phyloP scores from a whole-genome alignment of 2,888 invertebrate genomes.

The Drosophila cyrtoloma region DNA sequence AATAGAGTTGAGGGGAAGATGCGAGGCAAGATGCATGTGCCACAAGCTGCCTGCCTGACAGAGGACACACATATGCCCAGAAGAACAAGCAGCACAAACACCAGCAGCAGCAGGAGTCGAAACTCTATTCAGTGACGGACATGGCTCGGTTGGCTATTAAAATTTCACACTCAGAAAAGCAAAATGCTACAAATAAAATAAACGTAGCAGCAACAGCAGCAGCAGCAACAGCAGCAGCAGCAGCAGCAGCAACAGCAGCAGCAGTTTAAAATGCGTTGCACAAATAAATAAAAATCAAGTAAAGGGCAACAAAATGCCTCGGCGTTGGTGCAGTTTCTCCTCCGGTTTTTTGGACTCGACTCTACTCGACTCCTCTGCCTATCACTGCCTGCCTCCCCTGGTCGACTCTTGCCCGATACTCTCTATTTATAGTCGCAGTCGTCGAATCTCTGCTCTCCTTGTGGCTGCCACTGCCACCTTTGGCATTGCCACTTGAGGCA shows the following conservation, averaged over 20 bases:
- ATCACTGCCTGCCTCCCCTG: constrained; percentile 13
- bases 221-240: constrained; percentile 12
- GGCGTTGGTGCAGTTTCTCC: constrained; percentile 42
- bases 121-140: constrained; percentile 58
- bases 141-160: constrained; percentile 81
- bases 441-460: constrained; percentile 7
- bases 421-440: constrained; percentile 57
- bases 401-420: constrained; percentile 12
- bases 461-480: constrained; percentile 70
- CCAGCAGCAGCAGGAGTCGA: constrained; percentile 52
- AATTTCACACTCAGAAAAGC: constrained; percentile 81
- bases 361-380: constrained; percentile 12
- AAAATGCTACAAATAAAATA: constrained; percentile 80
- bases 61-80: constrained; percentile 67
- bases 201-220: constrained; percentile 59
- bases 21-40: constrained; percentile 27
- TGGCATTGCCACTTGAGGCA: constrained; percentile 68
- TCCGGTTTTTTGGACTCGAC: constrained; percentile 27
- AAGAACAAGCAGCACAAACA: background rate
- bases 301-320: constrained; percentile 73
- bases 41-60: constrained; percentile 38
- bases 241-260: constrained; percentile 25
- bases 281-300: constrained; percentile 70
- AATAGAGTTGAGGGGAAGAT: constrained; percentile 53
- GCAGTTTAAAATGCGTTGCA: constrained; percentile 53